Evolutionary conservation across 2,113 vertebrate genomes (phyloP).

Genomic region (Elanus axillaris): DNA sequence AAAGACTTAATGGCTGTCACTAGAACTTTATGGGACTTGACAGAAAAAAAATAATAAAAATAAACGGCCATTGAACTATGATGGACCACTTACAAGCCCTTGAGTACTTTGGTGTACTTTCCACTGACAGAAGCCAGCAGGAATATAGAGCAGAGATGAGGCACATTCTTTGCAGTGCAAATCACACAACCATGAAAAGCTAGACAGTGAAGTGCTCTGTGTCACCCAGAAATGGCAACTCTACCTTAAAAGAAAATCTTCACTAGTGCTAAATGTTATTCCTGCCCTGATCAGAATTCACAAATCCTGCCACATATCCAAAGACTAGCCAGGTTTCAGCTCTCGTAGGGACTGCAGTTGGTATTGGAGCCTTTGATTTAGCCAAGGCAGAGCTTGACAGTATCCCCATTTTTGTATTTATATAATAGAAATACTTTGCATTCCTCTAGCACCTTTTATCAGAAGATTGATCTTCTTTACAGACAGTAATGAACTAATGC

Average conservation of each 20-base stretch:
- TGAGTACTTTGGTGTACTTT: background rate
- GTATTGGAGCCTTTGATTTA: background rate
- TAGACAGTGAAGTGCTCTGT: background rate
- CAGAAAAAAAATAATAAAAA: too few relatives aligned
- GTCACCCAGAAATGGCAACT: background rate
- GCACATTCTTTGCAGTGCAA: background rate
- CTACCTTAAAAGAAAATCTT: background rate
- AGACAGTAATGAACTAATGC: background rate
- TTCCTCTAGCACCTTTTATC: conserved; percentile 40
- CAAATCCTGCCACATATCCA: background rate
- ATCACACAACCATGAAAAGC: background rate
- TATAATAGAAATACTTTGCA: background rate
- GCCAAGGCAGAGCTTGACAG: background rate
- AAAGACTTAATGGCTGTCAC: background rate
- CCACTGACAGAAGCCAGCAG: background rate
- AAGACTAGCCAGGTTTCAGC: background rate
- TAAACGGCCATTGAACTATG: background rate
- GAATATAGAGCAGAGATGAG: background rate
- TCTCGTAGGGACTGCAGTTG: background rate
- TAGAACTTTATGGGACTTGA: background rate
- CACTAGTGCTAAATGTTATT: background rate
- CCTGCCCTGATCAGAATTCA: background rate
- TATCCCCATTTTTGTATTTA: background rate
- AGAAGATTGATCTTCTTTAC: background rate
- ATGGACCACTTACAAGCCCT: background rate